phyloP scores from a whole-genome alignment of 2,113 vertebrate species.

The Platycercus adscitus region DNA sequence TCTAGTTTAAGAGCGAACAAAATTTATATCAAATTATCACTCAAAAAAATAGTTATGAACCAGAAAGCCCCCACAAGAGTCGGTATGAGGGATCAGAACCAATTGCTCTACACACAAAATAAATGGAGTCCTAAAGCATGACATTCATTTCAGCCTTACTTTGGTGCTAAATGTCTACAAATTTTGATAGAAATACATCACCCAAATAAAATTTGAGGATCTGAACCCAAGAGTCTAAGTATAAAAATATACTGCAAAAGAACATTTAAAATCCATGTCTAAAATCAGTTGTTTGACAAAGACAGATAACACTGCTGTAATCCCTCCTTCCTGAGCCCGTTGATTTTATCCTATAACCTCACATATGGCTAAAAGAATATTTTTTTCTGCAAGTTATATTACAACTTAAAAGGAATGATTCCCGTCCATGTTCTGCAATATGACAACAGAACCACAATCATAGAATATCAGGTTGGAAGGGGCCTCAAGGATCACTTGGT shows the following conservation, averaged over 20 bases:
- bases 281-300: constrained; percentile 8
- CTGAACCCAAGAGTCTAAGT: neutral
- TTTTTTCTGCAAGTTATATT: neutral
- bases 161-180: neutral
- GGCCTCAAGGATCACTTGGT: neutral
- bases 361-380: neutral
- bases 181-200: constrained; percentile 32
- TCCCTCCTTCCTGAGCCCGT: neutral
- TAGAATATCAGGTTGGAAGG: neutral
- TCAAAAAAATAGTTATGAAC: neutral
- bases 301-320: neutral
- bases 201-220: constrained; percentile 27
- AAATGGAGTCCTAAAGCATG: neutral
- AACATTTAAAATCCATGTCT: neutral
- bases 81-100: neutral
- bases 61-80: neutral
- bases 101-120: neutral
- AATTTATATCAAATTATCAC: neutral
- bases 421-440: neutral
- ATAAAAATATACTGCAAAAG: constrained; percentile 39
- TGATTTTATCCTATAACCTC: neutral
- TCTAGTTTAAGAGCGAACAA: neutral
- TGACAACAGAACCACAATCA: neutral
- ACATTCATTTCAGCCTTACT: neutral
- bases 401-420: neutral